Percentiles rank a stretch among this genome's conserved stretches.
Conservation (phyloP, 2,797 vertebrate genomes). For the Chelonia mydas region DNA sequence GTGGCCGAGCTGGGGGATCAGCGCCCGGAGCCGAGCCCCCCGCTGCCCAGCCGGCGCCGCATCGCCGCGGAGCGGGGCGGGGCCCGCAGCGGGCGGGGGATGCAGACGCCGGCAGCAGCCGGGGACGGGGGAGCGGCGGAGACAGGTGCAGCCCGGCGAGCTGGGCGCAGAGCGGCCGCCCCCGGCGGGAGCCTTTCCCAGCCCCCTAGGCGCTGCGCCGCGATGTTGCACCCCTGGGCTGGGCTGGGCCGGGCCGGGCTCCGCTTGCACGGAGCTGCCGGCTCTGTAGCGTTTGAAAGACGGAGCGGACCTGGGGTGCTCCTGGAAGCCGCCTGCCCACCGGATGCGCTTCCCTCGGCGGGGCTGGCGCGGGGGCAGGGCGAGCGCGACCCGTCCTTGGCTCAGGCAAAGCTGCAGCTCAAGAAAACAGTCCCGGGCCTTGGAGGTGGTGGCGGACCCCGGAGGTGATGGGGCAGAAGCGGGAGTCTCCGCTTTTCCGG, state of each 20-base stretch:
- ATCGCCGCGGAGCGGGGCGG: not conserved
- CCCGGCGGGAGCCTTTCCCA: too few relatives aligned
- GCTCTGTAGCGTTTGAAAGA: too few relatives aligned
- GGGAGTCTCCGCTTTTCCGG: too few relatives aligned
- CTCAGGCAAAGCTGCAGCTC: too few relatives aligned
- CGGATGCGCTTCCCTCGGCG: not conserved
- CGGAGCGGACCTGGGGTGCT: not conserved
- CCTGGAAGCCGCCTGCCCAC: not conserved
- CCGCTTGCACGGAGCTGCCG: not conserved
- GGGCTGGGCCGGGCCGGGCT: too few relatives aligned
- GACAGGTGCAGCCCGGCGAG: constrained; percentile 70
- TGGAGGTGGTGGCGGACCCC: too few relatives aligned
- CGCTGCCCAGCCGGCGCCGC: not conserved
- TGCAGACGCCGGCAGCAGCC: not conserved
- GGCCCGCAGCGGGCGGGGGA: too few relatives aligned
- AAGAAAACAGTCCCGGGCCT: too few relatives aligned
- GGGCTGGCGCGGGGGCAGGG: too few relatives aligned
- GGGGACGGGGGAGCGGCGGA: not conserved
- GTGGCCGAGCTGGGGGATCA: constrained; percentile 29
- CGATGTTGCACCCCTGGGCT: too few relatives aligned
- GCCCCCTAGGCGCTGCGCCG: not conserved
- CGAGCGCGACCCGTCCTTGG: not conserved
- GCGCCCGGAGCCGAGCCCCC: too few relatives aligned
- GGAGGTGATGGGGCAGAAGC: too few relatives aligned
- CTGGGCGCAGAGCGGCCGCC: not conserved